phyloP scores from a whole-genome alignment of 2,888 invertebrate species.

The Eupeodes latifasciatus region DNA sequence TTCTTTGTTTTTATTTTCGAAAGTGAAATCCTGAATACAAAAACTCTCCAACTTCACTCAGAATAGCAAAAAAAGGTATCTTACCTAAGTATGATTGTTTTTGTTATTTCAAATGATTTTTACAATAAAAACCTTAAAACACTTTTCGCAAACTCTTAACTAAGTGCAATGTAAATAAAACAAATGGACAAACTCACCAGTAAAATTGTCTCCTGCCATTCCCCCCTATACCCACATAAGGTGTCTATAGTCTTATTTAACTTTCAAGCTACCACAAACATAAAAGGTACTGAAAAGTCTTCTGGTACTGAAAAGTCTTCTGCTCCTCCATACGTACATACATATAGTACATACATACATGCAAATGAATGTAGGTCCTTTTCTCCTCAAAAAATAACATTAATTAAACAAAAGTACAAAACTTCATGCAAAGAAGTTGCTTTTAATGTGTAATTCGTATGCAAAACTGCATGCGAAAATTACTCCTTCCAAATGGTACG shows the following conservation, averaged over 20 bases:
- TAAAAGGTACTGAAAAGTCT: background rate
- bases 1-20: no score
- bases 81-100: background rate
- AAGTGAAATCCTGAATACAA: no score
- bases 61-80: background rate
- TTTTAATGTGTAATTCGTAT: slow-evolving; percentile 74
- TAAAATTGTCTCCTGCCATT: slow-evolving; percentile 15
- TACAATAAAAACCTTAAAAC: slow-evolving; percentile 16
- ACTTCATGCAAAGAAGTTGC: slow-evolving; percentile 63
- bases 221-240: background rate
- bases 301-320: background rate
- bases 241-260: slow-evolving; percentile 1
- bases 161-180: slow-evolving; percentile 57
- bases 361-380: background rate
- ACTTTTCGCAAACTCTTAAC: slow-evolving; percentile 32
- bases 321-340: background rate
- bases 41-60: background rate
- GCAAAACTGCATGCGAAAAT: slow-evolving; percentile 71
- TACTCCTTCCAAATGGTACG: slow-evolving; percentile 32
- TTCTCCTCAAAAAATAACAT: slow-evolving; percentile 54
- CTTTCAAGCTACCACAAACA: background rate
- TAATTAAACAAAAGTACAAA: slow-evolving; percentile 73
- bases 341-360: background rate
- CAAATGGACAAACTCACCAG: slow-evolving; percentile 46
- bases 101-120: slow-evolving; percentile 9